A percentile compares a stretch with the other conserved stretches of the same genome.
Conservation (phyloP, 2,797 vertebrate species). For the Clarias pachynema region DNA sequence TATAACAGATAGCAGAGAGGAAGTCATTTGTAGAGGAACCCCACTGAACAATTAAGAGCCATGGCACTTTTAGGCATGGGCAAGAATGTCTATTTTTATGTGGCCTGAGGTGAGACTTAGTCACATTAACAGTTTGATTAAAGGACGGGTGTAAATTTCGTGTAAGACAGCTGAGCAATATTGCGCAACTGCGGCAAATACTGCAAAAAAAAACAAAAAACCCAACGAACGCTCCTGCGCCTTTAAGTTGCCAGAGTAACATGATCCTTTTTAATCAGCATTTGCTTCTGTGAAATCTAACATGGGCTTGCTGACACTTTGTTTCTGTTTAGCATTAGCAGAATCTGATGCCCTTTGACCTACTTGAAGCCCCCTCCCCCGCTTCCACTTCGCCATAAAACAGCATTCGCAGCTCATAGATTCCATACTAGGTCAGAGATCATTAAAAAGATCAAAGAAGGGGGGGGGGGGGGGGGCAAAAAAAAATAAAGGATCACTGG, state of each 20-base stretch:
- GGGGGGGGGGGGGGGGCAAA: not conserved
- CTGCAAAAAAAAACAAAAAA: constrained; percentile 1
- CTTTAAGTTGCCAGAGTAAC: constrained; percentile 67
- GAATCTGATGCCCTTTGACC: constrained; percentile 68
- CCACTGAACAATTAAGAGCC: constrained; percentile 31
- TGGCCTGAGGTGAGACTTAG: constrained; percentile 26
- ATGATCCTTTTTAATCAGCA: constrained; percentile 66
- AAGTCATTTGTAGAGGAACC: constrained; percentile 37
- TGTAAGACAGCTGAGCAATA: not conserved
- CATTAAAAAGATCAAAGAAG: constrained; percentile 61
- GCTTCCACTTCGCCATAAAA: constrained; percentile 54
- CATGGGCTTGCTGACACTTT: constrained; percentile 68
- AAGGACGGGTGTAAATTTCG: constrained; percentile 17
- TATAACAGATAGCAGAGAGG: constrained; percentile 55
- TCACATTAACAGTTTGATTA: constrained; percentile 37
- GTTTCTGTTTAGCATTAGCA: constrained; percentile 68
- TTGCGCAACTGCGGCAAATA: not conserved
- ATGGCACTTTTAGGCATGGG: constrained; percentile 18
- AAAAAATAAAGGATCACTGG: constrained; percentile 61
- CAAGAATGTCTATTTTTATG: constrained; percentile 47
- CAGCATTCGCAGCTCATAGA: constrained; percentile 53
- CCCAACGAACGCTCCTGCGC: constrained; percentile 34
- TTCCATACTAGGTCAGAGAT: constrained; percentile 67
- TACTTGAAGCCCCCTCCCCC: constrained; percentile 60
- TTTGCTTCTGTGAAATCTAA: constrained; percentile 70